These are phyloP conservation scores for Carcinoscorpius rotundicauda DNA, from an alignment of 1,140 invertebrate genomes.

Conservation along the genomic window DNA sequence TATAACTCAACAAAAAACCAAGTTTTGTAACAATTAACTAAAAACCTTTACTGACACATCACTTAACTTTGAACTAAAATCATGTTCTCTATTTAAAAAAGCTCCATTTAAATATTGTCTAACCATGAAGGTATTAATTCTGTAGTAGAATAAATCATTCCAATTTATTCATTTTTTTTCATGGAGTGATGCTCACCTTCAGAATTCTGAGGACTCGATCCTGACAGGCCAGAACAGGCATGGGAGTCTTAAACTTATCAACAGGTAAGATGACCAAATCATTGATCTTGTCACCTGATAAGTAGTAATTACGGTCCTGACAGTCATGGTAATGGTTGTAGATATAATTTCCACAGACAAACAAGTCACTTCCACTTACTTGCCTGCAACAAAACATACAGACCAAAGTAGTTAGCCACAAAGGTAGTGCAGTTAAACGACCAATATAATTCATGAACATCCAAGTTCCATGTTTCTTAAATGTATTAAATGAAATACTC, in stretches of 20 bases:
- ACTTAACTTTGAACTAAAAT: no score
- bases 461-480: neutral
- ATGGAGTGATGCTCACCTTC: slow-evolving; percentile 31
- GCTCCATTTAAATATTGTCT: no score
- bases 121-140: no score
- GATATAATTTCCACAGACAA: slow-evolving; percentile 63
- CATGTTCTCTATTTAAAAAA: no score
- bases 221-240: slow-evolving; percentile 56
- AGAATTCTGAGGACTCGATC: slow-evolving; percentile 55
- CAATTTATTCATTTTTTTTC: slow-evolving; percentile 55
- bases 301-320: slow-evolving; percentile 61
- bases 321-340: slow-evolving; percentile 76
- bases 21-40: no score
- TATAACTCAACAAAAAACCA: no score
- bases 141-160: slow-evolving; percentile 50
- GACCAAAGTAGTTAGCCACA: slow-evolving; percentile 9
- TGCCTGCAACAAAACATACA: slow-evolving; percentile 41
- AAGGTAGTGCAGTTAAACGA: neutral
- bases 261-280: slow-evolving; percentile 57
- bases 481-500: neutral
- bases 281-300: slow-evolving; percentile 64
- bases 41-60: no score
- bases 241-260: slow-evolving; percentile 42
- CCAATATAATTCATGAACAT: neutral
- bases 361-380: slow-evolving; percentile 63